Evolutionary conservation across 1,140 invertebrate species (phyloP).

Genomic region (Zaprionus davidi): DNA sequence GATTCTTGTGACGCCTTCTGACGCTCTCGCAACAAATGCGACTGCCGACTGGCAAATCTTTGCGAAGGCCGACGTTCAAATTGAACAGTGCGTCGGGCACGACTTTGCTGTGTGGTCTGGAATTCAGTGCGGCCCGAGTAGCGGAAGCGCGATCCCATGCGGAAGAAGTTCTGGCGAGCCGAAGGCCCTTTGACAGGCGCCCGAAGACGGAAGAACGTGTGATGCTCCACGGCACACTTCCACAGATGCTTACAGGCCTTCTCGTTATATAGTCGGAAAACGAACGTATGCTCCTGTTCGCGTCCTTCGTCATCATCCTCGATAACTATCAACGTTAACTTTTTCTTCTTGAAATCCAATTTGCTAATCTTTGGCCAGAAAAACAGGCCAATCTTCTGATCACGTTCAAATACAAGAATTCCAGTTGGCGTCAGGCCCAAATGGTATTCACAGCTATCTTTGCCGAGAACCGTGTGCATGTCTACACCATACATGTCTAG

Average conservation of each 20-base stretch:
- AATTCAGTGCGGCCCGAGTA: slow-evolving; percentile 98
- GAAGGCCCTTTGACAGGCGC: slow-evolving; percentile 95
- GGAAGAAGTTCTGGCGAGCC: slow-evolving; percentile 96
- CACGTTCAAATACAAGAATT: slow-evolving; percentile 97
- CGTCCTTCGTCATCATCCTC: slow-evolving; percentile 97
- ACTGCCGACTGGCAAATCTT: slow-evolving; percentile 95
- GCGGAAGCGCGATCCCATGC: slow-evolving; percentile 98
- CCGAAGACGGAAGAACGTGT: slow-evolving; percentile 98
- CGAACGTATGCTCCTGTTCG: slow-evolving; percentile 97
- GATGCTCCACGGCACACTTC: slow-evolving; percentile 99
- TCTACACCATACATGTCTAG: slow-evolving; percentile 98
- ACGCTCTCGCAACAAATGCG: slow-evolving; percentile 91
- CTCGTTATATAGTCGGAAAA: slow-evolving; percentile 95
- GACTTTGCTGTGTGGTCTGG: slow-evolving; percentile 95
- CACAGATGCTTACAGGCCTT: slow-evolving; percentile 99
- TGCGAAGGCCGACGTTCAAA: slow-evolving; percentile 98
- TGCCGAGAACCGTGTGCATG: slow-evolving; percentile 96
- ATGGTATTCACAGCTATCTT: slow-evolving; percentile 97
- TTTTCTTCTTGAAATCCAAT: slow-evolving; percentile 98
- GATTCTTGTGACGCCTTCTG: slow-evolving; percentile 86
- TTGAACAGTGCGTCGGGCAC: slow-evolving; percentile 94
- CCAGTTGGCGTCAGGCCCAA: slow-evolving; percentile 98
- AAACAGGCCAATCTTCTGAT: slow-evolving; percentile 98
- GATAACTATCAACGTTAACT: slow-evolving; percentile 96
- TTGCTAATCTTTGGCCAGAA: slow-evolving; percentile 99